Conservation (phyloP, 2,113 vertebrate species). For the Galemys pyrenaicus region DNA sequence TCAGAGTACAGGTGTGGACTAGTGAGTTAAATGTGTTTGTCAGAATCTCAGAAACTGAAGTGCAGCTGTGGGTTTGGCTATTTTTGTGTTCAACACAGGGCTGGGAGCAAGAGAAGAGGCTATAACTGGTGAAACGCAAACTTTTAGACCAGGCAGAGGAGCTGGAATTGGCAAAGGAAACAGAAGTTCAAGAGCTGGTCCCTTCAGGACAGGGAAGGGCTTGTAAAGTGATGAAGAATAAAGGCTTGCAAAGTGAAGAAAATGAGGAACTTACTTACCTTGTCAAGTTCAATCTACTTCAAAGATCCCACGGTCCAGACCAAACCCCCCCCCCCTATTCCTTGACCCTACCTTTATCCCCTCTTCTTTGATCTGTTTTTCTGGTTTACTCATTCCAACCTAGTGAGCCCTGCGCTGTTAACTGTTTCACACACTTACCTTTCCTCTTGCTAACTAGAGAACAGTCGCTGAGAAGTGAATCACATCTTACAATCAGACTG, state of each 20-base stretch:
- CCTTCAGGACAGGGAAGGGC: background rate
- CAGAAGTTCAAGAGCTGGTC: too few species aligned
- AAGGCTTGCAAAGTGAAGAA: background rate
- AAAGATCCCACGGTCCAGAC: background rate
- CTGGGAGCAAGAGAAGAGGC: background rate
- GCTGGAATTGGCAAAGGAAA: background rate
- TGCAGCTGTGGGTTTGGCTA: background rate
- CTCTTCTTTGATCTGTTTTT: background rate
- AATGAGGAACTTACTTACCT: background rate
- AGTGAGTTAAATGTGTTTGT: background rate
- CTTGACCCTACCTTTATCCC: background rate
- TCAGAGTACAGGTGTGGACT: background rate
- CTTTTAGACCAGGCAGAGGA: background rate
- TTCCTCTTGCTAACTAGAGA: background rate
- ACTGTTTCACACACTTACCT: background rate
- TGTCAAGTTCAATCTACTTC: background rate
- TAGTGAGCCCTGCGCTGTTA: background rate
- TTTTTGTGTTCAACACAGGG: background rate
- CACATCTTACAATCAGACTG: background rate
- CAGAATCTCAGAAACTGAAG: background rate
- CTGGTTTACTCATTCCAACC: background rate
- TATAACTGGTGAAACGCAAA: background rate
- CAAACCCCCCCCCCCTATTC: background rate
- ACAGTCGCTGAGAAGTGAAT: background rate
- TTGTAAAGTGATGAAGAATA: too few species aligned